Conservation (phyloP, 2,113 vertebrate genomes). For the Panthera leo region DNA sequence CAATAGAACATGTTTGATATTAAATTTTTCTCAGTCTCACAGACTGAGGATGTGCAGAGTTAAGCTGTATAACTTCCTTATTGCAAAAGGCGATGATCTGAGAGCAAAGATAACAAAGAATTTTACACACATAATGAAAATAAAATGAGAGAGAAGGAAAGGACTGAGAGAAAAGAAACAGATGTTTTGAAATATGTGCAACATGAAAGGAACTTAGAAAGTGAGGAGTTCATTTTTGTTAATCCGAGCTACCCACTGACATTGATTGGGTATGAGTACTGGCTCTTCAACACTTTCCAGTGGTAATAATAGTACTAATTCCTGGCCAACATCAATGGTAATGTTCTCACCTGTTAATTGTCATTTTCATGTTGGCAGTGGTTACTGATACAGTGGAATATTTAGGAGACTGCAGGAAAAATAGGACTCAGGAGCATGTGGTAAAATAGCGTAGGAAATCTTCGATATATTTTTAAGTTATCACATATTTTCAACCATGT, state of each 20-base stretch:
- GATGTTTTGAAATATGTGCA: background rate
- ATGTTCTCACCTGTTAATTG: background rate
- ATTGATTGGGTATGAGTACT: background rate
- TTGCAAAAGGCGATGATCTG: background rate
- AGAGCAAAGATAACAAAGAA: background rate
- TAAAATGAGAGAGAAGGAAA: background rate
- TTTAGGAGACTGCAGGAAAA: background rate
- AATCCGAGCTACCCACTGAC: background rate
- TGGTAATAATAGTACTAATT: background rate
- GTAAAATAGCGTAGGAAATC: background rate
- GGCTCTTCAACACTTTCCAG: background rate
- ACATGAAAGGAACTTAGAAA: background rate
- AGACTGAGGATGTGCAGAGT: background rate
- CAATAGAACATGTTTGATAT: background rate
- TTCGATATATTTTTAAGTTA: background rate
- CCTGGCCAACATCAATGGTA: background rate
- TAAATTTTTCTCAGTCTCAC: background rate
- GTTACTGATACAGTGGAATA: background rate
- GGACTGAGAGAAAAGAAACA: background rate
- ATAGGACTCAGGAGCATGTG: background rate
- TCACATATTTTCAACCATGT: background rate
- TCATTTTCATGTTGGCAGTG: background rate
- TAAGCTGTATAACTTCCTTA: background rate
- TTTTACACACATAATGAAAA: background rate
- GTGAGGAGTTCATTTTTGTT: background rate